Conservation (phyloP, 2,888 invertebrate species). For the Ethmia dodecea region DNA sequence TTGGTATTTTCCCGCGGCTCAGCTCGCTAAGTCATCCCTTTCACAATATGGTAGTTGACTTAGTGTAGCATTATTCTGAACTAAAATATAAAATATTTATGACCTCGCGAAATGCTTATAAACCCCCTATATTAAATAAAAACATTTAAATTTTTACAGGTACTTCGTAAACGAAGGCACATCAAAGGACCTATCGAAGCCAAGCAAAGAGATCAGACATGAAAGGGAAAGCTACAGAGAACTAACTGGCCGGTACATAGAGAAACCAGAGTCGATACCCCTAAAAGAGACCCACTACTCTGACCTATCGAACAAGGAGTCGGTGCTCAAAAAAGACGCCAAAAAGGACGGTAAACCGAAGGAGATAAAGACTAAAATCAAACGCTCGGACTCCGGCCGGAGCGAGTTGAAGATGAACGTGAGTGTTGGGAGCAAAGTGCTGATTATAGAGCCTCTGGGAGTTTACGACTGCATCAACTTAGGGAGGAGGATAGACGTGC, state of each 20-base stretch:
- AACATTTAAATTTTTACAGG: too few species aligned
- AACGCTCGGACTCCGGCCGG: slow-evolving; percentile 58
- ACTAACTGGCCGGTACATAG: slow-evolving; percentile 64
- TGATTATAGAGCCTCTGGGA: slow-evolving; percentile 66
- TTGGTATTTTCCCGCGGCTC: too few species aligned
- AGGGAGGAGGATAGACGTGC: slow-evolving; percentile 93
- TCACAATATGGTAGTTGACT: too few species aligned
- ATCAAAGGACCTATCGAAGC: slow-evolving; percentile 64
- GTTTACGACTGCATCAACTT: slow-evolving; percentile 95
- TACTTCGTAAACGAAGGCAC: slow-evolving; percentile 64
- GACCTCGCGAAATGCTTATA: too few species aligned
- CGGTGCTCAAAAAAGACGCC: slow-evolving; percentile 42
- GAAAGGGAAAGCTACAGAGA: slow-evolving; percentile 69
- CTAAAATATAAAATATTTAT: too few species aligned
- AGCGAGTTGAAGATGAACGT: slow-evolving; percentile 61
- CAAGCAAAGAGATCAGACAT: slow-evolving; percentile 67
- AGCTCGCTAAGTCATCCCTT: too few species aligned
- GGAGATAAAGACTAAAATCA: slow-evolving; percentile 65
- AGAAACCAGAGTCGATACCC: slow-evolving; percentile 53
- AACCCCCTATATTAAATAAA: too few species aligned
- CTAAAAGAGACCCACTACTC: slow-evolving; percentile 56
- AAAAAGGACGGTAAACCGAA: slow-evolving; percentile 56
- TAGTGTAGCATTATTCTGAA: too few species aligned
- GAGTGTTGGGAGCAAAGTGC: slow-evolving; percentile 63
- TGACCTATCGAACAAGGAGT: slow-evolving; percentile 52